Evolutionary conservation across 2,113 vertebrate species (phyloP), one percentile per base, ranked within the genome.

Genomic region (Eulemur rufifrons): DNA sequence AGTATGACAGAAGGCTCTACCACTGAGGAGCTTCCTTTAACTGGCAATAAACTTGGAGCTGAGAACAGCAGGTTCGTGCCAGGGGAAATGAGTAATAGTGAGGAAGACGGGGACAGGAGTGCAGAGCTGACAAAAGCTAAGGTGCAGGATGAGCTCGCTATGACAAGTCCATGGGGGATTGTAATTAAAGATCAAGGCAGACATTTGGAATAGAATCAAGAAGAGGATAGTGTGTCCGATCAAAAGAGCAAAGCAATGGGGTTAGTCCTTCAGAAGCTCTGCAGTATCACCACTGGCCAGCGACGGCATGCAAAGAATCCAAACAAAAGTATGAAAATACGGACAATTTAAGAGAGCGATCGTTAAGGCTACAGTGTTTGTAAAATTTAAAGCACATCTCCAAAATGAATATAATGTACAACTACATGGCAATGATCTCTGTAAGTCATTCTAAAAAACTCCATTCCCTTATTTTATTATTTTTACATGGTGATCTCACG

Each of bases 101-200:
- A 89, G 14, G 95, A 91, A 88, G 68, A 27, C 52, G 7, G 29
- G 56, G 45, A 97, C 85, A 64, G 17, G 77, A 86, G 12, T 3
- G 1, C 81, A 96, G 93, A 17, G 56, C 94, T 95, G 86, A n/a
- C 3, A n/a, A 90, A 90, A n/a, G 8, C 50, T 23, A 88, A 90
- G 54, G 88, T 66, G 61, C 66, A 71, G n/a, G 85, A 45, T 23
- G 73, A 86, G 52, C 82, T 85, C 18, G 84, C 74, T 93, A 15
- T 50, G 92, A 86, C 61, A 95, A 64, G 78, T 54, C 91, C 82
- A 45, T 0, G 29, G 91, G 91, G 82, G 68, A 80, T 6, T 69
- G 73, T 71, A 94, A 97, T 96, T 96, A 97, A 95, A 97, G 88
- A 96, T 83, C 97, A 83, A 86, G 82, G 45, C 88, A 93, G 82